Base-by-base conservation (phyloP, 2,888 invertebrate genomes). In the Drosophila anomalata region DNA sequence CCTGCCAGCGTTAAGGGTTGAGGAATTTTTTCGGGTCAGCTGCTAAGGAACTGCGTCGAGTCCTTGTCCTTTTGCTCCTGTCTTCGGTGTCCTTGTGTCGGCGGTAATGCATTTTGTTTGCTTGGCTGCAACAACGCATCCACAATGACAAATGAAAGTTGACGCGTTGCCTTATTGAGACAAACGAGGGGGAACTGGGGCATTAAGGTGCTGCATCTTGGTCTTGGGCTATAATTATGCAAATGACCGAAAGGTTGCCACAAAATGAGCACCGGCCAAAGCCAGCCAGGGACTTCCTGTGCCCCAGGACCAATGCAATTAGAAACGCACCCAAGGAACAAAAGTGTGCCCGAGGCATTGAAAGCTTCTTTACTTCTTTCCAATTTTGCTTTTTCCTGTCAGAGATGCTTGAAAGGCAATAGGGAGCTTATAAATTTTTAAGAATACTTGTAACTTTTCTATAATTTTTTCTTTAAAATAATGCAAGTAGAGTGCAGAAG, bases 81-180 rank as follows among this genome's bases (percentile, higher is more conserved):
- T 61, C 60, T 70, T 61, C 62, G 48, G 54, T 61, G 63, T 67
- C 47, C 47, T 52, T 44, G 55, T 39, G 57, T 56, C 51, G 48
- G 33, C 47, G 55, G 69, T 88, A 88, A 88, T 88, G 87, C 87
- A 87, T 88, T 88, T 84, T 78, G 85, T 87, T 84, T 87, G 89
- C 83, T 82, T 74, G 82, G 68, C 44, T 58, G 20, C 48, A 54
- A 61, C 48, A 61, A 52, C 54, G 73, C 68, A 63, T 55, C 65
- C 41, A 58, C 73, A 81, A 75, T 79, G 83, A 82, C 78, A 85
- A 89, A 85, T 89, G 88, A 89, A 79, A 79, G 89, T 71, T 89
- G 84, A 85, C 76, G 72, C 73, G 59, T 47, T 61, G 53, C 52
- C 71, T 84, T 62, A 83, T 83, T 88, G 85, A 88, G 85, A 88